Conservation (phyloP, 2,113 vertebrate genomes). For the Sebastes schlegelii region DNA sequence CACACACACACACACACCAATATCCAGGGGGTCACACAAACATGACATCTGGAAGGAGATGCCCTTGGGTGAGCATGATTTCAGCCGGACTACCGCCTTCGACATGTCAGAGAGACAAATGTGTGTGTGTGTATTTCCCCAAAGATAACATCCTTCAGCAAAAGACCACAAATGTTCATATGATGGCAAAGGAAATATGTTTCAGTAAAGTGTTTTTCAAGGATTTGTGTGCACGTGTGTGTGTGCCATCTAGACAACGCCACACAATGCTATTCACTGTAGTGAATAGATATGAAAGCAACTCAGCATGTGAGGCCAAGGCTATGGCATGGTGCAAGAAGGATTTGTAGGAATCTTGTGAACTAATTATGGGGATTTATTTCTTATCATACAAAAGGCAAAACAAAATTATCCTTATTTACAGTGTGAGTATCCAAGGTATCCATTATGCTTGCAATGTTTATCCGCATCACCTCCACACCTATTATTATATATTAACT, state of each 20-base stretch:
- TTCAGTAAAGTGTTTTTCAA: constrained; percentile 32
- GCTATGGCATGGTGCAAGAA: too few species aligned
- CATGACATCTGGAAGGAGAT: constrained; percentile 56
- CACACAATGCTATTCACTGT: neutral
- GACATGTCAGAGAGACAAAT: constrained; percentile 67
- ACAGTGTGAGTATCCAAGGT: neutral
- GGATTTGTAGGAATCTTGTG: too few species aligned
- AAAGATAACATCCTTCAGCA: constrained; percentile 55
- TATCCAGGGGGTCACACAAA: constrained; percentile 48
- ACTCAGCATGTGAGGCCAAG: neutral
- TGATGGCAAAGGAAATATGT: constrained; percentile 50
- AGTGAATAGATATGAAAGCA: constrained; percentile 6
- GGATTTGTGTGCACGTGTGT: neutral
- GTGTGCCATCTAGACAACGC: neutral
- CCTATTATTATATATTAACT: neutral
- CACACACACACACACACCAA: constrained; percentile 19
- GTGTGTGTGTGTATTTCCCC: constrained; percentile 50
- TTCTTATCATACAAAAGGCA: neutral
- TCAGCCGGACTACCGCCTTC: constrained; percentile 52
- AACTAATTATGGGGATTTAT: too few species aligned
- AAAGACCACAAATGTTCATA: constrained; percentile 55
- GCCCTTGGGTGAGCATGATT: constrained; percentile 65
- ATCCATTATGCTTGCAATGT: neutral
- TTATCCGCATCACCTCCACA: neutral
- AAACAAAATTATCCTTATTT: neutral